Evolutionary conservation across 2,888 invertebrate genomes (phyloP), one percentile per base, ranked within the genome.

Genomic region (Archaeoteleia sp.): DNA sequence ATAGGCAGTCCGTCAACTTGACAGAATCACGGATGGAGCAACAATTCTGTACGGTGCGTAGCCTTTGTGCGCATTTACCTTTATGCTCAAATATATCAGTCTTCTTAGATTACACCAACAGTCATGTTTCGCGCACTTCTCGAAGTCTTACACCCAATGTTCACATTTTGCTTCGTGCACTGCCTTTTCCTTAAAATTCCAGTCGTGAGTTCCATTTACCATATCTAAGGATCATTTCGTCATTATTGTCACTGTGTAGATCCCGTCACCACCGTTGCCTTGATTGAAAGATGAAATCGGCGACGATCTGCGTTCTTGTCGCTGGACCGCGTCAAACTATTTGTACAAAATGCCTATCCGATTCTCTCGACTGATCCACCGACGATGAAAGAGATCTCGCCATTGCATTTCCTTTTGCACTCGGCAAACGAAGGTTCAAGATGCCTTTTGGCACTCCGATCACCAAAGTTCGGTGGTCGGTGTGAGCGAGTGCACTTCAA

Each of bases 401-500:
- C 45, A 10, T 46, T 37, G 34, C 14, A 49, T 49, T 20, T 34
- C 13, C 25, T 8, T n/a, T 88, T 88, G 82, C 88, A 89, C 86
- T 86, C 88, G 86, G 86, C 89, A n/a, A n/a, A n/a, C n/a, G n/a
- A n/a, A n/a, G n/a, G n/a, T n/a, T n/a, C n/a, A n/a, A n/a, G n/a
- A n/a, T n/a, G n/a, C n/a, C n/a, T n/a, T n/a, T n/a, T n/a, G n/a
- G n/a, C n/a, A n/a, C n/a, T n/a, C 85, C 61, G 32, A 90, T 92
- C 91, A 91, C 92, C 92, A 92, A 66, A 91, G 87, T 77, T 92
- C 91, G 39, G 90, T 88, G 45, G 91, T 89, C 57, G 90, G 90
- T 27, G 87, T 87, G 71, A 88, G 76, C 70, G 86, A 86, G 75
- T 86, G 86, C 82, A 91, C 91, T 83, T 91, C 91, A 87, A 91